Conservation (phyloP, 2,888 invertebrate genomes). For the Ichneumon xanthorius region DNA sequence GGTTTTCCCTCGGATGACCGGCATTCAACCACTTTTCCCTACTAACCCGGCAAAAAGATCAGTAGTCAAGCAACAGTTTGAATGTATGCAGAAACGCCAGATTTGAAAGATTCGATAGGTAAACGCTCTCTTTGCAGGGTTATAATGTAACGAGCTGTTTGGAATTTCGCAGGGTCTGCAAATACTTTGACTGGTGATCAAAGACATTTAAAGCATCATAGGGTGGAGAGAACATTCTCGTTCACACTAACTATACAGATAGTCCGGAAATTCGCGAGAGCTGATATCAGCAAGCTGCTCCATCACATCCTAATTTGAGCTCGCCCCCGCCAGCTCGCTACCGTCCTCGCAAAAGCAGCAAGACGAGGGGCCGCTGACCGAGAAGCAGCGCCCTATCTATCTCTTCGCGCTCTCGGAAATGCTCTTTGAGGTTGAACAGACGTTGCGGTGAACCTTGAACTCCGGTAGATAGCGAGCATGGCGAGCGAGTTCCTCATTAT, state of each 20-base stretch:
- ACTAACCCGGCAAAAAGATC: neutral
- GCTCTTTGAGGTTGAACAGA: conserved; percentile 67
- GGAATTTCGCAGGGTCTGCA: conserved; percentile 8
- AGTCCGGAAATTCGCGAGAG: conserved; percentile 41
- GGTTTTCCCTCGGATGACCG: neutral
- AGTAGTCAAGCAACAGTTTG: neutral
- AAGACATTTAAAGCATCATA: conserved; percentile 36
- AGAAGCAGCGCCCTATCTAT: conserved; percentile 36
- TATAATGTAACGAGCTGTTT: conserved; percentile 15
- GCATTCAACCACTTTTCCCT: neutral
- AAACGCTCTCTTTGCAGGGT: neutral
- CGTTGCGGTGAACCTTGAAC: conserved; percentile 67
- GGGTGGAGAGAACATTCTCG: conserved; percentile 32
- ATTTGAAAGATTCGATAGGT: conserved; percentile 4
- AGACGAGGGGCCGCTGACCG: conserved; percentile 47
- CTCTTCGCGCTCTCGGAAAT: conserved; percentile 50
- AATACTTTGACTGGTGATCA: conserved; percentile 53
- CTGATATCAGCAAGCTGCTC: conserved; percentile 50
- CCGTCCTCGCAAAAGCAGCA: conserved; percentile 51
- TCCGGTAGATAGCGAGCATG: conserved; percentile 51
- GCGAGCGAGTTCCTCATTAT: conserved; percentile 62
- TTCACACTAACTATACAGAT: conserved; percentile 11
- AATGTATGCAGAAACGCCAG: neutral
- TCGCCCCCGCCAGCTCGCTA: conserved; percentile 29
- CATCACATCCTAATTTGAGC: conserved; percentile 59